Conservation (phyloP, 2,797 vertebrate species). For the Coracias cyanogaster region DNA sequence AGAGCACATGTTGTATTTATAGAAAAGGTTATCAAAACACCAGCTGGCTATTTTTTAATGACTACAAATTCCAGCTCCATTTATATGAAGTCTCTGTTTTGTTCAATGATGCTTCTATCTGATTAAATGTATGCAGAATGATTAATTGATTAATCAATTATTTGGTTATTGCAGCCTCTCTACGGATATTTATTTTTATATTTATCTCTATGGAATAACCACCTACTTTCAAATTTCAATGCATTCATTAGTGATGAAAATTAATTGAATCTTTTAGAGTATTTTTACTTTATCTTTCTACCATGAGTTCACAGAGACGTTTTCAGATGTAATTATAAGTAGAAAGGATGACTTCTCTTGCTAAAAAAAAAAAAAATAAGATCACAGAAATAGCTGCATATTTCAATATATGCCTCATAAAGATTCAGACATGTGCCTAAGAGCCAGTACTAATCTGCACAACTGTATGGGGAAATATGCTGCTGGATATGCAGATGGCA, state of each 20-base stretch:
- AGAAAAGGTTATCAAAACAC: background rate
- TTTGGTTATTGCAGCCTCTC: constrained; percentile 8
- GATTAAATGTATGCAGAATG: constrained; percentile 36
- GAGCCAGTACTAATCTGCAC: background rate
- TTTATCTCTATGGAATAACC: constrained; percentile 22
- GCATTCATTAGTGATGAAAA: background rate
- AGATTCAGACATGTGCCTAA: background rate
- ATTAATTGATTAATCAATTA: constrained; percentile 64
- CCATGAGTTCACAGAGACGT: background rate
- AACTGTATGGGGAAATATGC: background rate
- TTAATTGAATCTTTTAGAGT: background rate
- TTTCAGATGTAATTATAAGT: background rate
- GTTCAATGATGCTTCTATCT: background rate
- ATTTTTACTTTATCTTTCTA: background rate
- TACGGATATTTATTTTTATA: background rate
- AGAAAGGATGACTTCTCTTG: background rate
- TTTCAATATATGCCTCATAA: background rate
- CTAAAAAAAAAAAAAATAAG: background rate
- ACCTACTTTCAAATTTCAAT: constrained; percentile 12
- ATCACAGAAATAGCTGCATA: background rate
- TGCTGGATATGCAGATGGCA: background rate
- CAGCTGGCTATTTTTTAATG: constrained; percentile 26
- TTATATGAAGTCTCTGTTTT: constrained; percentile 25
- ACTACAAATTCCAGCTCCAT: background rate
- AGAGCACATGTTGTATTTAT: background rate